Percentiles rank a stretch among this genome's conserved stretches.
Evolutionary conservation across 2,797 vertebrate genomes (phyloP).

Genomic region (Halcyon leucocephala): DNA sequence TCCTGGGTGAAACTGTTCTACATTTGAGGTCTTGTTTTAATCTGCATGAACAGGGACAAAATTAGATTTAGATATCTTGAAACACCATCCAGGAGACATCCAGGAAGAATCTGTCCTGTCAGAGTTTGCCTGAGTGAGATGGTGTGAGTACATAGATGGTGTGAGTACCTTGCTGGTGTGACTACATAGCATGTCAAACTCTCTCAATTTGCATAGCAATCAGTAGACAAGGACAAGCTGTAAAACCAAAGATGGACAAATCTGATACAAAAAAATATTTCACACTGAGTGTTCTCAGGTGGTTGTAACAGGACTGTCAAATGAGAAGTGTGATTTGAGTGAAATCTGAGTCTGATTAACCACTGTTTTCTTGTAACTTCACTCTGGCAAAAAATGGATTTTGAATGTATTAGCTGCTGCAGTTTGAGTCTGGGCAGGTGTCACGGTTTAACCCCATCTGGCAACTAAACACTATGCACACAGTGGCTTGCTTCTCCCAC

Average conservation of each 20-base stretch:
- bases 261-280: not conserved
- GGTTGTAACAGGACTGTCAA: not conserved
- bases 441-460: not conserved
- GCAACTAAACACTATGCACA: not conserved
- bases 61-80: not conserved
- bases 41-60: not conserved
- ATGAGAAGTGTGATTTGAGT: not conserved
- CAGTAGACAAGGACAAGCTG: not conserved
- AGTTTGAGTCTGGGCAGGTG: not conserved
- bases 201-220: constrained; percentile 23
- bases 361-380: not conserved
- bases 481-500: not conserved
- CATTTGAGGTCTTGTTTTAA: not conserved
- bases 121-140: not conserved
- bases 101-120: not conserved
- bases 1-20: not conserved
- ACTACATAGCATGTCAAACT: not conserved
- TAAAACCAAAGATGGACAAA: not conserved
- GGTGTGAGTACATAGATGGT: not conserved
- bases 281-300: constrained; percentile 19
- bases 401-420: not conserved
- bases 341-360: not conserved
- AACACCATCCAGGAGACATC: not conserved
- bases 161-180: not conserved
- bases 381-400: not conserved